Conservation (phyloP, 2,888 invertebrate genomes). For the Globia sparganii region DNA sequence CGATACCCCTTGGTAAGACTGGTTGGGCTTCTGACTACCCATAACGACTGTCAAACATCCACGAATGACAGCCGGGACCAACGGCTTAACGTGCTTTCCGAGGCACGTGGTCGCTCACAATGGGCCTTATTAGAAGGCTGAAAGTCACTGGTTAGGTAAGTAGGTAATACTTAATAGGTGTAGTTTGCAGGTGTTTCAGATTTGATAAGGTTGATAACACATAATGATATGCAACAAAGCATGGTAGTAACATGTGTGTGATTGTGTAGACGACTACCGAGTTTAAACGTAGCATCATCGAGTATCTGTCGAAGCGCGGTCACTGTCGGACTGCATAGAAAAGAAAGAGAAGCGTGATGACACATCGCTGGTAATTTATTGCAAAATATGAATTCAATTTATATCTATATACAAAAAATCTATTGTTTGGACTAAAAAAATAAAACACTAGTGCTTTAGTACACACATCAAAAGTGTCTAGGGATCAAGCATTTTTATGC, state of each 20-base stretch:
- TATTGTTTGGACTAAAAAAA: too few species aligned
- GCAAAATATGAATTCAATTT: too few species aligned
- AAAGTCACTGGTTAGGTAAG: not conserved
- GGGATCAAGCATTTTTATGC: too few species aligned
- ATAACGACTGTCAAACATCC: not conserved
- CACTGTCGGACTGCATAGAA: too few species aligned
- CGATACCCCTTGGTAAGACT: not conserved
- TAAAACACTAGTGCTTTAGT: too few species aligned
- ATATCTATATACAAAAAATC: too few species aligned
- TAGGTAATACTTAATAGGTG: conserved; percentile 1
- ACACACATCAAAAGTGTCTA: too few species aligned
- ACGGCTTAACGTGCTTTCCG: not conserved
- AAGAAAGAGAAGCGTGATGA: too few species aligned
- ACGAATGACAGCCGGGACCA: not conserved
- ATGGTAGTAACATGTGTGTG: not conserved
- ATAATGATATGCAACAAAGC: conserved; percentile 27
- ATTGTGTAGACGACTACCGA: not conserved
- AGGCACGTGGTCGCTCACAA: too few species aligned
- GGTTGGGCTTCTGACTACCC: not conserved
- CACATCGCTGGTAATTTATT: too few species aligned
- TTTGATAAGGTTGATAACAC: conserved; percentile 29
- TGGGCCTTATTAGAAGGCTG: too few species aligned
- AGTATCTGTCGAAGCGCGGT: not conserved
- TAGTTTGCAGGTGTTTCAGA: conserved; percentile 27
- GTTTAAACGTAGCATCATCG: not conserved